A percentile compares a stretch with the other conserved stretches of the same genome.
phyloP scores from a whole-genome alignment of 2,797 vertebrate genomes.

The Benthosema pterotum region DNA sequence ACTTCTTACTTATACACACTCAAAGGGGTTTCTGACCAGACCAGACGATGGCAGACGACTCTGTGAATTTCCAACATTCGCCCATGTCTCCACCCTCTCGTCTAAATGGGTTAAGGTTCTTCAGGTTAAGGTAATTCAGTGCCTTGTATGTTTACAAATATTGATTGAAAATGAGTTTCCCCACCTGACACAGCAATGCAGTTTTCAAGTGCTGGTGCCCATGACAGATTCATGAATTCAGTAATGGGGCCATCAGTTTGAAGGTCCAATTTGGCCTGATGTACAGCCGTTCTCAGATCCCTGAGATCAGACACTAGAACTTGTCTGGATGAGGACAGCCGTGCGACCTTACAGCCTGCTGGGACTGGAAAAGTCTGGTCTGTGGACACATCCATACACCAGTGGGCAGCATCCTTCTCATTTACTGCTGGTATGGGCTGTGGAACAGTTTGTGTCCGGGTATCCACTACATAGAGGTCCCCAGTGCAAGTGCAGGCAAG shows the following conservation, averaged over 20 bases:
- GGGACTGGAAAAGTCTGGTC: constrained; percentile 34
- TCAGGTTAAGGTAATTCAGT: too few relatives aligned
- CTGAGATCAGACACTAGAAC: constrained; percentile 82
- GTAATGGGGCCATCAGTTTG: neutral
- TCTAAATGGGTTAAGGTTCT: too few relatives aligned
- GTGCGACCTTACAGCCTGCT: constrained; percentile 59
- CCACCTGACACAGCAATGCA: constrained; percentile 89
- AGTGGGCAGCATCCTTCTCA: constrained; percentile 37
- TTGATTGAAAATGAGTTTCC: constrained; percentile 9
- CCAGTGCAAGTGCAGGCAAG: constrained; percentile 79
- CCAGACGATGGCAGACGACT: too few relatives aligned
- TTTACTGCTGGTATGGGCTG: constrained; percentile 13
- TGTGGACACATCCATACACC: constrained; percentile 67
- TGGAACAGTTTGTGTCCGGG: constrained; percentile 62
- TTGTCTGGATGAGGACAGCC: constrained; percentile 79
- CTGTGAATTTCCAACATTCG: too few relatives aligned
- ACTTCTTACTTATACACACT: too few relatives aligned
- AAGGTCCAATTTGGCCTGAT: constrained; percentile 67
- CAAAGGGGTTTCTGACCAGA: too few relatives aligned
- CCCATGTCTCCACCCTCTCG: too few relatives aligned
- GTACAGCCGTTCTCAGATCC: constrained; percentile 43
- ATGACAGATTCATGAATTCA: constrained; percentile 77
- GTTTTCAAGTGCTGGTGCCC: constrained; percentile 83
- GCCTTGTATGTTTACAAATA: too few relatives aligned
- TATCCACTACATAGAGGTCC: constrained; percentile 77